Evolutionary conservation across 1,140 invertebrate species (phyloP), one percentile per base, ranked within the genome.

Genomic region (Micrasema minimum): DNA sequence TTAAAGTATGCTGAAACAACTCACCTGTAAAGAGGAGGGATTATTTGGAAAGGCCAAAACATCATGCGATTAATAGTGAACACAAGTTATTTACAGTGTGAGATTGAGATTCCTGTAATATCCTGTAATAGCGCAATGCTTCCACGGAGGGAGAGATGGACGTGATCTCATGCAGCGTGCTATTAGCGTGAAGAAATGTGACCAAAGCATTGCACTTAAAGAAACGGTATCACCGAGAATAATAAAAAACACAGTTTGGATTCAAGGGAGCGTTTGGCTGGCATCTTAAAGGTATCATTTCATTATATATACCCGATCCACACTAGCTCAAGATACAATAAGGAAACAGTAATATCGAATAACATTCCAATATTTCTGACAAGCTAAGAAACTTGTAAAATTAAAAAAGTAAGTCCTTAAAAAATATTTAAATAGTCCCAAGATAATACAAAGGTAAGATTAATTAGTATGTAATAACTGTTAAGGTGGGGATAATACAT

Each of bases 221-320:
- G 3, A 18, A 59, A 59, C 22, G 35, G 37, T 23, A 31, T 31
- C 26, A 31, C 2, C 7, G 7, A 31, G 7, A 4, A 31, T 31
- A 31, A 31, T 22, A 18, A 51, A 51, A 18, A 31, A 51, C 12
- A 51, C 2, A 10, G 20, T 51, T 22, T 59, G 22, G 7, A 16
- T 9, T n/a, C 7, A 20, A 35, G 23, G 14, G 67, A 69, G 67
- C 67, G 37, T 69, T 61, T 69, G 55, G 59, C 67, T 69, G 67
- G 57, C 31, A 48, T 69, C 67, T 50, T 31, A 7, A 22, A 69
- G 57, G 67, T 69, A 69, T 69, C 59, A 12, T 64, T 64, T 18
- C 16, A 69, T 18, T 37, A 31, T 20, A 48, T 69, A 69, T 69
- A 69, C 67, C 57, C 51, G 67, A 69, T 26, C 55, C 55, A 69